These are phyloP conservation scores for Trisateles emortualis DNA, from an alignment of 2,888 invertebrate genomes.

Conservation along the genomic window DNA sequence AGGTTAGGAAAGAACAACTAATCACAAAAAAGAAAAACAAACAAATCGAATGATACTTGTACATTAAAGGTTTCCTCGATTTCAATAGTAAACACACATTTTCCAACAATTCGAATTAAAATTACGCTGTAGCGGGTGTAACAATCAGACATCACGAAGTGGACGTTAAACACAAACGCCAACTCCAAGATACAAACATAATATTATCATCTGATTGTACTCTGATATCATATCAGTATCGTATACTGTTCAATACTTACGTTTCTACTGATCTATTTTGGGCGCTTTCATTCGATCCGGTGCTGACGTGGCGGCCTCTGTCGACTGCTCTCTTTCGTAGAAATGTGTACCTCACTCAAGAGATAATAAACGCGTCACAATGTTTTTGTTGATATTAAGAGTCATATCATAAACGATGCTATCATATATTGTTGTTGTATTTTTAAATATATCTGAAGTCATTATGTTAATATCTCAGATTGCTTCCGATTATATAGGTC, in stretches of 20 bases:
- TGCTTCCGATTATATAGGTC: slow-evolving; percentile 21
- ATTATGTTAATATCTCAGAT: slow-evolving; percentile 30
- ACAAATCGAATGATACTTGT: background rate
- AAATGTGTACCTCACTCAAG: slow-evolving; percentile 45
- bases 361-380: slow-evolving; percentile 36
- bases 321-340: slow-evolving; percentile 58
- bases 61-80: slow-evolving; percentile 18
- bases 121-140: slow-evolving; percentile 34
- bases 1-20: slow-evolving; percentile 30
- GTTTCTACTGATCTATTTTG: slow-evolving; percentile 63
- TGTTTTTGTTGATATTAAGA: slow-evolving; percentile 44
- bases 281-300: slow-evolving; percentile 57
- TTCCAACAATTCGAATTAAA: slow-evolving; percentile 38
- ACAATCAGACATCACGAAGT: slow-evolving; percentile 40
- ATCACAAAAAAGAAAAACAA: slow-evolving; percentile 12
- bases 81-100: slow-evolving; percentile 33
- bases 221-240: slow-evolving; percentile 53
- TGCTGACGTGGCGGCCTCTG: slow-evolving; percentile 54
- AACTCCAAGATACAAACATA: slow-evolving; percentile 6
- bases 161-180: slow-evolving; percentile 31
- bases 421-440: slow-evolving; percentile 48
- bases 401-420: slow-evolving; percentile 48
- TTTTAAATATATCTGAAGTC: slow-evolving; percentile 39
- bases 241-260: slow-evolving; percentile 58
- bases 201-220: slow-evolving; percentile 39